Percentiles rank a stretch among this genome's conserved stretches.
Conservation (phyloP, 2,113 vertebrate species). For the Sceloporus tristichus region DNA sequence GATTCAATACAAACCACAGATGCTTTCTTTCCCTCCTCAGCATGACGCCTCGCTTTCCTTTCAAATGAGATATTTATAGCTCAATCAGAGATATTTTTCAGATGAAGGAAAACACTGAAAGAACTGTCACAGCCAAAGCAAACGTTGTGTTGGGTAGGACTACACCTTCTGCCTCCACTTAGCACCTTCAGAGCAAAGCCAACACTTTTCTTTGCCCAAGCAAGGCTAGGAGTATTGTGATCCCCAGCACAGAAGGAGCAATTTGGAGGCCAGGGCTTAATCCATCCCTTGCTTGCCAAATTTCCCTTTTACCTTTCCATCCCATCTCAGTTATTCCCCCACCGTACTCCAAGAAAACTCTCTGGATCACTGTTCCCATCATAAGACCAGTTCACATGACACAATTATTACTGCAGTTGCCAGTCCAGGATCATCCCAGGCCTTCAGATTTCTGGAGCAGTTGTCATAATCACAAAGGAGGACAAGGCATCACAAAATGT, state of each 20-base stretch:
- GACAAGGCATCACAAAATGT: too few species aligned
- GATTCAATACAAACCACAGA: constrained; percentile 56
- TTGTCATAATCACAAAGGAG: too few species aligned
- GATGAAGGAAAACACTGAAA: constrained; percentile 56
- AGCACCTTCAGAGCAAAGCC: too few species aligned
- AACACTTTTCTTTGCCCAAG: too few species aligned
- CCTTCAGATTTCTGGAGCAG: too few species aligned
- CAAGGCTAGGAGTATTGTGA: too few species aligned
- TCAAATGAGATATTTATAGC: constrained; percentile 76
- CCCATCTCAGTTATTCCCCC: neutral
- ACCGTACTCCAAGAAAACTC: neutral
- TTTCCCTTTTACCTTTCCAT: neutral
- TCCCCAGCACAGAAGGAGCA: too few species aligned
- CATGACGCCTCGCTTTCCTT: constrained; percentile 51
- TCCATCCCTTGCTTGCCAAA: neutral
- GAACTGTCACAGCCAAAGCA: constrained; percentile 30
- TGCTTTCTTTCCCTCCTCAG: constrained; percentile 38
- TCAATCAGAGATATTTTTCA: constrained; percentile 72
- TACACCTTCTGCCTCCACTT: neutral
- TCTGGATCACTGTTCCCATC: neutral
- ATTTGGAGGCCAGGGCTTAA: neutral
- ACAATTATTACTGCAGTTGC: too few species aligned
- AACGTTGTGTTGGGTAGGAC: neutral
- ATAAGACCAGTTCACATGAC: too few species aligned
- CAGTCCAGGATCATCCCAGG: too few species aligned